Conservation (phyloP, 23 tunicate species). For the Aplidium turbinatum region DNA sequence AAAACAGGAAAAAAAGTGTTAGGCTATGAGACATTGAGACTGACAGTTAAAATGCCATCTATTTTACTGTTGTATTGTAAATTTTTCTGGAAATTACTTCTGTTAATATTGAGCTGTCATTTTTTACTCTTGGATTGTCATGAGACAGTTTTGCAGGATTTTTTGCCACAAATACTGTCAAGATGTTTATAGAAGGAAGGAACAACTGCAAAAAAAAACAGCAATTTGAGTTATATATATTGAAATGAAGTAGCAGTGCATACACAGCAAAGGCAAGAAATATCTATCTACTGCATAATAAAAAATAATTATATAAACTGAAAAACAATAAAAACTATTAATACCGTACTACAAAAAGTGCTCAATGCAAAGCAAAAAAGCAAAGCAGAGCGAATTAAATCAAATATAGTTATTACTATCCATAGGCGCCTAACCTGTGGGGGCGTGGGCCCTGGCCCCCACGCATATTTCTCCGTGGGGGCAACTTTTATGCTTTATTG, state of each 20-base stretch:
- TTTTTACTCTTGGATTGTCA: constrained; percentile 21
- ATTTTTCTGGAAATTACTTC: constrained; percentile 9
- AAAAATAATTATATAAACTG: background rate
- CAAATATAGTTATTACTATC: no score
- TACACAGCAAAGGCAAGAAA: background rate
- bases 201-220: constrained; percentile 3
- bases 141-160: constrained; percentile 3
- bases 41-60: no score
- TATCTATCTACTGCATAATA: background rate
- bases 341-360: no score
- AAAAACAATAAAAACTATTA: no score
- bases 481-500: no score
- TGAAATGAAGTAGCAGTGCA: background rate
- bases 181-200: background rate
- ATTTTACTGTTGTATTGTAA: background rate
- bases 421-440: no score
- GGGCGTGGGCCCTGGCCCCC: no score
- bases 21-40: no score
- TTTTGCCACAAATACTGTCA: constrained; percentile 1
- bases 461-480: no score
- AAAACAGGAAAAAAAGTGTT: no score
- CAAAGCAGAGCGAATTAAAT: no score
- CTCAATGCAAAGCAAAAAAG: no score
- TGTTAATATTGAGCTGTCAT: constrained; percentile 37
- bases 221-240: background rate